Conservation (phyloP, 1,140 invertebrate species). For the Scaptomyza hsui region DNA sequence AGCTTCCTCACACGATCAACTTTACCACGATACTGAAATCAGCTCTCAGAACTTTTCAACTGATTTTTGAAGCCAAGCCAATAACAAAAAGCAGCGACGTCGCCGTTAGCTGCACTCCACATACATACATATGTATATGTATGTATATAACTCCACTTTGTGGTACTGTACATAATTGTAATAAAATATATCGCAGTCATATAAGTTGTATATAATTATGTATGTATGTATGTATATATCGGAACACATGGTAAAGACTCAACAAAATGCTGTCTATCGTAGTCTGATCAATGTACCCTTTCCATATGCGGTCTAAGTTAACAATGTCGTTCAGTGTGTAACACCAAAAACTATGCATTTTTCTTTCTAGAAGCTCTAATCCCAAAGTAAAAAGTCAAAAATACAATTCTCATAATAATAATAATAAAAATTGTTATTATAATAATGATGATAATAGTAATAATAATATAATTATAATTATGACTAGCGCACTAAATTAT, state of each 20-base stretch:
- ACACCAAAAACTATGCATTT: no score
- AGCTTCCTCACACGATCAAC: slow-evolving; percentile 39
- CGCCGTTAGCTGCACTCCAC: slow-evolving; percentile 34
- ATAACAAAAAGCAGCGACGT: slow-evolving; percentile 19
- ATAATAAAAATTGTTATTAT: no score
- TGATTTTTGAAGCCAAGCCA: slow-evolving; percentile 2
- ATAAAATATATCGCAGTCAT: slow-evolving; percentile 53
- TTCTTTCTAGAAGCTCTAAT: no score
- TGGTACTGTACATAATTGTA: slow-evolving; percentile 57
- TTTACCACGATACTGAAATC: slow-evolving; percentile 42
- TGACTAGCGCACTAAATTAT: no score
- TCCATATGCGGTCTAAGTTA: not conserved
- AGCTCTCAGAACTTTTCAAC: slow-evolving; percentile 5
- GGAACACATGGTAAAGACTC: slow-evolving; percentile 3
- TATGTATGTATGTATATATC: slow-evolving; percentile 5
- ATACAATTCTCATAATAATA: no score
- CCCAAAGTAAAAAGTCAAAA: no score
- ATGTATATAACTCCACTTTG: slow-evolving; percentile 28
- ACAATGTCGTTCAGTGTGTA: no score
- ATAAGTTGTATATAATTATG: not conserved
- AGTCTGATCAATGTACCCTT: not conserved
- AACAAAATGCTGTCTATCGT: slow-evolving; percentile 11
- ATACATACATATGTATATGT: not conserved
- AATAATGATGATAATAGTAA: no score
- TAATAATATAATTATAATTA: no score